phyloP scores from a whole-genome alignment of 2,888 invertebrate genomes.

The Leptinotarsa haldemani region DNA sequence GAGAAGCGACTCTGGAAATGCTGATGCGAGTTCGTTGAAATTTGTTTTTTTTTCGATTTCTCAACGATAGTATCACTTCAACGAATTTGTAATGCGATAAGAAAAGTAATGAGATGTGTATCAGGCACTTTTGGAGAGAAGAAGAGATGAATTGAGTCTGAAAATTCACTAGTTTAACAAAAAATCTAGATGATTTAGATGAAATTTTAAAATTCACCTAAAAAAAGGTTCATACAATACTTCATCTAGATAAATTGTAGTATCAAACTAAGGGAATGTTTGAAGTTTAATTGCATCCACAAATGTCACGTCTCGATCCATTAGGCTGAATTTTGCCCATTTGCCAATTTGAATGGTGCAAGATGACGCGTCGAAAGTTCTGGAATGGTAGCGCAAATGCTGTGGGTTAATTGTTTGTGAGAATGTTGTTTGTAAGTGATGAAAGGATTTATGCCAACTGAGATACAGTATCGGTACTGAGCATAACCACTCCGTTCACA shows the following conservation, averaged over 20 bases:
- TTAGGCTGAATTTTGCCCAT: constrained; percentile 35
- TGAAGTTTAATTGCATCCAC: constrained; percentile 27
- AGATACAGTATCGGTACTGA: neutral
- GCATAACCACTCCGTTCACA: neutral
- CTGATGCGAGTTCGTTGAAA: neutral
- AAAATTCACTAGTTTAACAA: too few species aligned
- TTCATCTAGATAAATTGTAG: neutral
- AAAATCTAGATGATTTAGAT: too few species aligned
- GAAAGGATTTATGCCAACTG: constrained; percentile 30
- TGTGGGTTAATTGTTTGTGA: constrained; percentile 31
- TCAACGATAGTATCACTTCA: neutral
- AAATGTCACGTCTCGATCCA: constrained; percentile 39
- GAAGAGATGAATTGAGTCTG: too few species aligned
- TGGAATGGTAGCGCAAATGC: constrained; percentile 21
- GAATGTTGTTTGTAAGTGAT: constrained; percentile 29
- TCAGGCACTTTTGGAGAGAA: too few species aligned
- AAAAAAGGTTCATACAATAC: neutral
- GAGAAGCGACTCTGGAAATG: neutral
- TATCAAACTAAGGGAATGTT: neutral
- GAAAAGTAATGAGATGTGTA: too few species aligned
- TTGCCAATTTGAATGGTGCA: constrained; percentile 28
- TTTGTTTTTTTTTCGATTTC: neutral
- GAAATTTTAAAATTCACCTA: too few species aligned
- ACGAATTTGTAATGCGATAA: neutral
- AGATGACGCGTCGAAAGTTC: constrained; percentile 35